These are phyloP conservation scores for Agriopis leucophaearia DNA, from an alignment of 2,888 invertebrate genomes.

Conservation along the genomic window DNA sequence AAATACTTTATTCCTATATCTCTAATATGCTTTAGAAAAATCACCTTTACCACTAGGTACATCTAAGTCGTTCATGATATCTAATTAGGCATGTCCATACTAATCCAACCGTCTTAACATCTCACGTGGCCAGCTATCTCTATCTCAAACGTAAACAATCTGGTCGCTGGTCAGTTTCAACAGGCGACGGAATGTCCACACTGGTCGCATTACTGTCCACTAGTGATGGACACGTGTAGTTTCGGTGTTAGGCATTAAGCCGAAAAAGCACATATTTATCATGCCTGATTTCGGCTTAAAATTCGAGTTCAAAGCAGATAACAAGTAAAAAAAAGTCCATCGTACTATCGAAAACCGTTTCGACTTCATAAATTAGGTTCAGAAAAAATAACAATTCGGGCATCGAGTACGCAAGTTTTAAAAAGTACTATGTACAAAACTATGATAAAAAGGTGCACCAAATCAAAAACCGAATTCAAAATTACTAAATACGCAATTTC, in stretches of 20 bases:
- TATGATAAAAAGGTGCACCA: too few species aligned
- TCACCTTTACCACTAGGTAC: too few species aligned
- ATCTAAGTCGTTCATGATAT: background rate
- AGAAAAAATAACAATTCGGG: too few species aligned
- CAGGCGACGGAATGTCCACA: slow-evolving; percentile 65
- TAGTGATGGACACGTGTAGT: slow-evolving; percentile 1
- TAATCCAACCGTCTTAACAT: slow-evolving; percentile 53
- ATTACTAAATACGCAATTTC: too few species aligned
- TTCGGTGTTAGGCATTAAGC: background rate
- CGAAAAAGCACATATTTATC: slow-evolving; percentile 1
- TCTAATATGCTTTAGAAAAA: too few species aligned
- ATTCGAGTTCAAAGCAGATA: background rate
- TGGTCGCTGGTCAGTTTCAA: slow-evolving; percentile 77
- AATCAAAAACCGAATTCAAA: too few species aligned
- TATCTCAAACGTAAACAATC: slow-evolving; percentile 83
- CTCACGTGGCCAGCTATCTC: slow-evolving; percentile 77
- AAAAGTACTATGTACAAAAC: too few species aligned
- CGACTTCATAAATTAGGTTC: too few species aligned
- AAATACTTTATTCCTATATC: too few species aligned
- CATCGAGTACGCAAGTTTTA: too few species aligned
- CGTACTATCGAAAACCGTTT: too few species aligned
- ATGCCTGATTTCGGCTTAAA: background rate
- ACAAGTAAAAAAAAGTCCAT: background rate
- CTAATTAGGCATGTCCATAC: slow-evolving; percentile 57
- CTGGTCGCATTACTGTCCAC: slow-evolving; percentile 53